Evolutionary conservation across 2,797 vertebrate genomes (phyloP).

Genomic region (Anguilla megastoma): DNA sequence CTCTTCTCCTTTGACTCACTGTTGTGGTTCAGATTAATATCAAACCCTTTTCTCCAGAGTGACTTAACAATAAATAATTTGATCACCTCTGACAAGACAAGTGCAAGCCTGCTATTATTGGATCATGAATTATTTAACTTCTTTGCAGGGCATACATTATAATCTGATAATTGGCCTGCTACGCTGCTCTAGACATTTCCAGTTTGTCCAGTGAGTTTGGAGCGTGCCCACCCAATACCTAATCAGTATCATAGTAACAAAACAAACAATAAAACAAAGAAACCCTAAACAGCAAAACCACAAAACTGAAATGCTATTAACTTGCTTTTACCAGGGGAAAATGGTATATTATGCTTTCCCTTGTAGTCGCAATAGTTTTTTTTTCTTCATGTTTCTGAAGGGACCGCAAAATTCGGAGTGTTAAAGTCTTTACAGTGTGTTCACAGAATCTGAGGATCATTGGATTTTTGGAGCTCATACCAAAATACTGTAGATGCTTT

Average conservation of each 20-base stretch:
- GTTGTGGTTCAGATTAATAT: not conserved
- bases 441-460: not conserved
- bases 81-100: not conserved
- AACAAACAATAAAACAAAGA: not conserved
- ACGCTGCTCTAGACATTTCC: not conserved
- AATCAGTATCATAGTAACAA: not conserved
- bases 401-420: not conserved
- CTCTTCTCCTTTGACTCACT: not conserved
- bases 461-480: not conserved
- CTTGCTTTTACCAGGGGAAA: not conserved
- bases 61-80: slow-evolving; percentile 2
- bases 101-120: not conserved
- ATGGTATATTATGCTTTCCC: not conserved
- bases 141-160: not conserved
- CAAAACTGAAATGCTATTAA: not conserved
- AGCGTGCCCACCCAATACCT: not conserved
- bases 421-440: not conserved
- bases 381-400: not conserved
- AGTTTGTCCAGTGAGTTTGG: not conserved
- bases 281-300: not conserved
- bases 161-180: not conserved
- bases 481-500: not conserved
- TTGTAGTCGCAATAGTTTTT: not conserved
- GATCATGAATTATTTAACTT: not conserved
- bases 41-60: not conserved